Conservation (phyloP, 1,140 invertebrate genomes). For the Colletes latitarsis region DNA sequence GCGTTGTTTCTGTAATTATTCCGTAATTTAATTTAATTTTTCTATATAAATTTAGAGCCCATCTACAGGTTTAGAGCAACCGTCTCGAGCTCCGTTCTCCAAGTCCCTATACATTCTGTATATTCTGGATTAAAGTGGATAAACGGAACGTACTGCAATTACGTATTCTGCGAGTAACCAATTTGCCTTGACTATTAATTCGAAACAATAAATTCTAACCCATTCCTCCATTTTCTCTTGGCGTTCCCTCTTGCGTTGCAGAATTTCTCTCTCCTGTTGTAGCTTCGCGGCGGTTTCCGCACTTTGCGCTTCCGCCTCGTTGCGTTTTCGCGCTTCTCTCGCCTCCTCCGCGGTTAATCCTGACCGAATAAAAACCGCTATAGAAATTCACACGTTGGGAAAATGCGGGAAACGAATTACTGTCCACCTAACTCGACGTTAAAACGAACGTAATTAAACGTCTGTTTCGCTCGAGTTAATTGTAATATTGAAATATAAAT, state of each 20-base stretch:
- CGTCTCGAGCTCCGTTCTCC: too few species aligned
- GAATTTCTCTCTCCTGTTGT: slow-evolving; percentile 73
- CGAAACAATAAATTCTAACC: slow-evolving; percentile 66
- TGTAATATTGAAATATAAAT: not conserved
- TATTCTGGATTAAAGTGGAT: too few species aligned
- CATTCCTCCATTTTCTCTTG: slow-evolving; percentile 81
- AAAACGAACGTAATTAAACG: not conserved
- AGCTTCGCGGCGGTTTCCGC: slow-evolving; percentile 79
- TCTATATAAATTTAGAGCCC: too few species aligned
- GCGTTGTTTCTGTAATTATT: not conserved
- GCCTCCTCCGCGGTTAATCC: slow-evolving; percentile 80
- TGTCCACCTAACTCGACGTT: not conserved
- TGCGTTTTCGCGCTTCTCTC: slow-evolving; percentile 74
- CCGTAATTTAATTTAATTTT: not conserved
- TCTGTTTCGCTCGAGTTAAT: not conserved
- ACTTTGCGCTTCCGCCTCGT: slow-evolving; percentile 72
- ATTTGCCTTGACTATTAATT: not conserved
- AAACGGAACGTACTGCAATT: too few species aligned
- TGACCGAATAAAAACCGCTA: slow-evolving; percentile 38
- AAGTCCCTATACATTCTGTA: too few species aligned
- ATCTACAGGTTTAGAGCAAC: too few species aligned
- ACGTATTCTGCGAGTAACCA: not conserved
- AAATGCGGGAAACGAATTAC: too few species aligned
- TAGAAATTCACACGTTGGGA: not conserved
- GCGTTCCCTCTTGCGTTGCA: slow-evolving; percentile 73